Evolutionary conservation across 1,140 invertebrate genomes (phyloP).

Genomic region (Brachionus sp.): DNA sequence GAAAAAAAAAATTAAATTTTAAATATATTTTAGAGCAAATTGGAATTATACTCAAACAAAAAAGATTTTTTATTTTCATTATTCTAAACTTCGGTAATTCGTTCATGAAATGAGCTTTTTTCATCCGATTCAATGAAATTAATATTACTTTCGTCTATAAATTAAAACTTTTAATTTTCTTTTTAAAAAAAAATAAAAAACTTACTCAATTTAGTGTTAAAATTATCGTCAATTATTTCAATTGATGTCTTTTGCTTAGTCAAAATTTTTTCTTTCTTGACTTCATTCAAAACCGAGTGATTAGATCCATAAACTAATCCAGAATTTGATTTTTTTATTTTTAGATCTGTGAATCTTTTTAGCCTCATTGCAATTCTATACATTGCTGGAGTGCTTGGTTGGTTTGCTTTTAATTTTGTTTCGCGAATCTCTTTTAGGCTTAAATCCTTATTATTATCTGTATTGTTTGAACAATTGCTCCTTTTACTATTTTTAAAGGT

Average conservation of each 20-base stretch:
- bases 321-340: conserved; percentile 15
- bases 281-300: neutral
- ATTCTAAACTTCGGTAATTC: conserved; percentile 42
- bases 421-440: conserved; percentile 19
- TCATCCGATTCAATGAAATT: neutral
- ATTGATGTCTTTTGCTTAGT: neutral
- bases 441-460: neutral
- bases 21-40: neutral
- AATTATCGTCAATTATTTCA: neutral
- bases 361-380: conserved; percentile 22
- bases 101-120: conserved; percentile 7
- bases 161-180: neutral
- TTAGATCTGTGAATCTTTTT: conserved; percentile 17
- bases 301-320: neutral
- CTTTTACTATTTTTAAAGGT: conserved; percentile 32
- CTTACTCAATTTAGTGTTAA: neutral
- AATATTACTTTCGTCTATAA: neutral
- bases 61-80: neutral
- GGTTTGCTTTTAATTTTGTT: neutral
- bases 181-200: neutral
- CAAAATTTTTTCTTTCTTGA: neutral
- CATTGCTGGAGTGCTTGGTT: conserved; percentile 6
- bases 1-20: neutral
- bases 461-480: conserved; percentile 23
- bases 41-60: neutral